Evolutionary conservation across 2,888 invertebrate genomes (phyloP), one percentile per base, ranked within the genome.

Genomic region (Adelognathus sp.): DNA sequence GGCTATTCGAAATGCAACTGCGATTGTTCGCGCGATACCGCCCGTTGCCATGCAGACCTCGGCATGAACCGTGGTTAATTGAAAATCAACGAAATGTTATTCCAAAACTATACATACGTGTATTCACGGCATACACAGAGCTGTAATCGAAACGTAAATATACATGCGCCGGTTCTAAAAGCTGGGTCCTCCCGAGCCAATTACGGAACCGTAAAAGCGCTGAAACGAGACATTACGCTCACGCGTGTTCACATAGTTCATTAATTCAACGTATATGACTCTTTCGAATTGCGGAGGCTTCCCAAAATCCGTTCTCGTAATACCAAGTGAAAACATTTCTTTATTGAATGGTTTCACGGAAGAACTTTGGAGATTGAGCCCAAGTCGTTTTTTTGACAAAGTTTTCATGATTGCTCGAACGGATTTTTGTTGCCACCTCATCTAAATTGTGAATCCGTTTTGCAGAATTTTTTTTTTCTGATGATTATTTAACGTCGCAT

Each of bases 1-100:
- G 54, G 69, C 52, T 60, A 78, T 78, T 78, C 78, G 67, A 64
- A 74, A 78, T 74, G 69, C 78, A 73, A 69, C 78, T 58, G 39
- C 73, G 66, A 78, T 78, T 73, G 78, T 69, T 69, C 73, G 50
- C 58, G 33, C 50, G 74, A 70, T 70, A 46, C 52, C 70, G 46
- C 52, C 41, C 63, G 29, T 63, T 46, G 39, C 67, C 58, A 58
- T 69, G 58, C 69, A 56, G 46, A 27, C 50, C 29, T 6, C 33
- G 29, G 56, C 50, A 63, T 60, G 69, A 78, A 74, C 58, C 64
- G 78, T 74, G 63, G 64, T 70, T 78, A 74, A 78, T 74, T 78
- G 56, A 78, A 78, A 78, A 78, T 58, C 69, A 78, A 78, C 78
- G 74, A 61, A 74, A 74, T 69, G 46, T 64, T 64, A 36, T 58